Evolutionary conservation across 2,797 vertebrate genomes (phyloP).

Genomic region (Malacoraja senta): DNA sequence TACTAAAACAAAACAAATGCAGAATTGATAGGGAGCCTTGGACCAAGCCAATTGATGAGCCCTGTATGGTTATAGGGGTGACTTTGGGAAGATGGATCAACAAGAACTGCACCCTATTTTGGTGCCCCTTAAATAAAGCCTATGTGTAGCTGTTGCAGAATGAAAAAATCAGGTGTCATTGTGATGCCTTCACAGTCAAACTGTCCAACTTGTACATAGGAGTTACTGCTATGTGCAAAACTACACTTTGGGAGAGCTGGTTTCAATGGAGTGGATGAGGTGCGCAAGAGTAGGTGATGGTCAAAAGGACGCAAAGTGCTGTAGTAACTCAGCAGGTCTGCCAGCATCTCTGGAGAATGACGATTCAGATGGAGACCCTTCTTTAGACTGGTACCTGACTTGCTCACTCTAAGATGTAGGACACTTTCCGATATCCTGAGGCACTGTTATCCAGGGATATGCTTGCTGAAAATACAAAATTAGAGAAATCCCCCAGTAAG

Average conservation of each 20-base stretch:
- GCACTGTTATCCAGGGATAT: no score
- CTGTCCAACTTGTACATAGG: no score
- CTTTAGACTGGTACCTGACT: not conserved
- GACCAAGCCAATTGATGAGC: not conserved
- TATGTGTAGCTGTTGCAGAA: not conserved
- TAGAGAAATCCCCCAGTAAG: not conserved
- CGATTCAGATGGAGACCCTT: no score
- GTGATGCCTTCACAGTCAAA: not conserved
- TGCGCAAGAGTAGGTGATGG: not conserved
- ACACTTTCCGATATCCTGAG: no score
- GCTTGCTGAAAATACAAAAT: not conserved
- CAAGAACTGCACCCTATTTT: not conserved
- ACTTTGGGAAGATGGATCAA: not conserved
- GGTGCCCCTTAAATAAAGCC: not conserved
- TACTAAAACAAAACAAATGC: not conserved
- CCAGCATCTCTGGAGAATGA: no score
- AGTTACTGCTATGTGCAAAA: not conserved
- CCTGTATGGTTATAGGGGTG: not conserved
- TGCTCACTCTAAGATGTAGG: not conserved
- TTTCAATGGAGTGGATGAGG: not conserved
- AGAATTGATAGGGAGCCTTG: not conserved
- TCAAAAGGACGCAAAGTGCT: no score
- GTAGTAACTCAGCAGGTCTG: no score
- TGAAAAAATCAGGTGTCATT: not conserved
- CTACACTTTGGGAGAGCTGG: not conserved